These are phyloP conservation scores for Caenorhabditis afra DNA, from an alignment of 2,888 invertebrate species.

Conservation along the genomic window DNA sequence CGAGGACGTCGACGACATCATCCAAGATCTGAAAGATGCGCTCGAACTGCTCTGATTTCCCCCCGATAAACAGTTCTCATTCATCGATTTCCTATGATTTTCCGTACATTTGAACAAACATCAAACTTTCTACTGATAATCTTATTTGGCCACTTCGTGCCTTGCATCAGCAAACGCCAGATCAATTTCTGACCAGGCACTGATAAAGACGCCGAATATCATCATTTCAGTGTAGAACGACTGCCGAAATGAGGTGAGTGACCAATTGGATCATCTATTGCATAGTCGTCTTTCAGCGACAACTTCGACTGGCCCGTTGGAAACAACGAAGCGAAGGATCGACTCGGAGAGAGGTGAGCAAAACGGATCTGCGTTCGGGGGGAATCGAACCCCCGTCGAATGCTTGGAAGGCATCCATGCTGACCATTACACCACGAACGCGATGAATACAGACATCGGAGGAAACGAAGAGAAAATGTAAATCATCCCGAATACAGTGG, in stretches of 20 bases:
- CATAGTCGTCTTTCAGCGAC: slow-evolving; percentile 13
- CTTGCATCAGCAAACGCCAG: slow-evolving; percentile 3
- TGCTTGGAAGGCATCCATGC: slow-evolving; percentile 76
- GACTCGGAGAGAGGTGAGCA: slow-evolving; percentile 55
- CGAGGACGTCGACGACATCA: slow-evolving; percentile 81
- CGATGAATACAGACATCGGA: background rate
- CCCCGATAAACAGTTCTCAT: no score
- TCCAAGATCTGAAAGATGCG: slow-evolving; percentile 42
- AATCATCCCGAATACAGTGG: no score
- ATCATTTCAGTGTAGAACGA: slow-evolving; percentile 24
- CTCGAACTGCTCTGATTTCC: background rate
- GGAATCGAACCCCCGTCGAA: slow-evolving; percentile 75
- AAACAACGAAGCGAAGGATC: slow-evolving; percentile 60
- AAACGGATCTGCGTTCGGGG: slow-evolving; percentile 68
- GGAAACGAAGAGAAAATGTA: background rate
- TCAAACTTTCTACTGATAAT: background rate
- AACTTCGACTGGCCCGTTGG: slow-evolving; percentile 64
- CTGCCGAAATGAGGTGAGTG: slow-evolving; percentile 39
- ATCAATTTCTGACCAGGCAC: background rate
- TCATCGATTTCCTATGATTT: no score
- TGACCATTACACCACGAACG: slow-evolving; percentile 61
- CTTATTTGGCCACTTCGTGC: background rate
- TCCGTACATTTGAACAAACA: background rate
- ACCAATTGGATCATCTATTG: background rate
- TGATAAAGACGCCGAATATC: slow-evolving; percentile 10